Base-by-base conservation (phyloP, 1,140 invertebrate species). In the Tetranychus cinnabarinus region DNA sequence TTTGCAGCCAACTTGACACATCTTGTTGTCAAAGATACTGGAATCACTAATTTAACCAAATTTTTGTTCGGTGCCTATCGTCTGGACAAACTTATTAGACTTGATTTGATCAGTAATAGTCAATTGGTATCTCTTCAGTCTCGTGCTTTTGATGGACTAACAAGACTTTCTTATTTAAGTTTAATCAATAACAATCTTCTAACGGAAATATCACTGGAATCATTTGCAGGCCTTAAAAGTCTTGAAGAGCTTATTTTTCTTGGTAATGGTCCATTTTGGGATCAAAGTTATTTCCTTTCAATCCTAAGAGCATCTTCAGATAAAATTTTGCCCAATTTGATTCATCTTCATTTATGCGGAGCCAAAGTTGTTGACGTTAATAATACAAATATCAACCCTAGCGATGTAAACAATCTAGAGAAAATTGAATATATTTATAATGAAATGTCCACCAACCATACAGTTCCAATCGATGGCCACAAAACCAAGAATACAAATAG, bases 21-120 rank as follows among this genome's bases (percentile, higher is more conserved):
- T 56, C 59, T 63, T 2, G 54, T 63, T n/a, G 36, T 63, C 15
- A n/a, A 52, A 42, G n/a, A 52, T 12, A 63, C 62, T 23, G 58
- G 61, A 3, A 33, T 63, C 0, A 6, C 2, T 12, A 35, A 35
- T 13, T 34, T 63, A 34, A 42, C 23, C 12, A 57, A 58, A 39
- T 57, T 56, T 50, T 13, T 58, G 6, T 63, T 63, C 56, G 58
- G 50, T 31, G 47, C 35, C 1, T 23, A 39, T 12, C 13, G 39
- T 6, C 37, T 63, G 31, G 37, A 45, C 31, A 48, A 47, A 55
- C 15, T 63, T 4, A 37, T 50, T 23, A 23, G 58, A 10, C 33
- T 63, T 3, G 58, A 63, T 56, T 13, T 63, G 1, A 56, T 60
- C 39, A 47, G n/a, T 36, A 60, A 61, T 60, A 13, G n/a, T 46